A percentile compares a stretch with the other conserved stretches of the same genome.
phyloP scores from a whole-genome alignment of 1,140 invertebrate species.

The Aplysia californica region DNA sequence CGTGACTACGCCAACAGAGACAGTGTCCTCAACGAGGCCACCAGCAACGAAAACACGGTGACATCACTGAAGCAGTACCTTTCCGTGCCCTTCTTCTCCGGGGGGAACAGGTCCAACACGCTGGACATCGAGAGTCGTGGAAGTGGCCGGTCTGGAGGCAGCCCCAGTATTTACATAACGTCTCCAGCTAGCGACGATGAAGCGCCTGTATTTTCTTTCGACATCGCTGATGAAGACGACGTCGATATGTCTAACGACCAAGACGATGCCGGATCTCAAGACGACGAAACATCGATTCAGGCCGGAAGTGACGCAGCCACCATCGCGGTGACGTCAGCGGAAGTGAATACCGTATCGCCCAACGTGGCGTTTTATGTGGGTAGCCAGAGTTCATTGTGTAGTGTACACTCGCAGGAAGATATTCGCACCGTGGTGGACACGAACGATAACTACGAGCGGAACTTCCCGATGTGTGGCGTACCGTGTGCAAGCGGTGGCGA shows the following conservation, averaged over 20 bases:
- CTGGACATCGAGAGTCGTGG: slow-evolving; percentile 19
- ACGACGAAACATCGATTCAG: background rate
- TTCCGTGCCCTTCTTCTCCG: slow-evolving; percentile 22
- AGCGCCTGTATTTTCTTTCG: background rate
- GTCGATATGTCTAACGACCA: background rate
- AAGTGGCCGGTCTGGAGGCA: background rate
- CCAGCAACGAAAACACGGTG: slow-evolving; percentile 36
- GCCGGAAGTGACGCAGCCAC: background rate
- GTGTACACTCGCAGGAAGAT: background rate
- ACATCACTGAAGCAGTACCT: slow-evolving; percentile 31
- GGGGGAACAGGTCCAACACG: background rate
- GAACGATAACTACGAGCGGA: slow-evolving; percentile 11
- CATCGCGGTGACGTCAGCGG: background rate
- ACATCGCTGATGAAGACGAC: background rate
- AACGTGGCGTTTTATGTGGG: slow-evolving; percentile 9
- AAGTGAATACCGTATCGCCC: no score
- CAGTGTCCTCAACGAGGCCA: slow-evolving; percentile 35
- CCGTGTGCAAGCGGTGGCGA: no score
- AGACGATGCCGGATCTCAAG: background rate
- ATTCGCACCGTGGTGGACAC: background rate
- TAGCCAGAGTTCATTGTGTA: slow-evolving; percentile 7
- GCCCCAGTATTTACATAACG: slow-evolving; percentile 22
- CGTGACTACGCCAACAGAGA: slow-evolving; percentile 33
- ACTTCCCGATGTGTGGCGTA: no score
- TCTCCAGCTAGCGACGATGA: slow-evolving; percentile 24